phyloP scores from a whole-genome alignment of 2,888 invertebrate species.

The Venustoraphidia nigricollis region DNA sequence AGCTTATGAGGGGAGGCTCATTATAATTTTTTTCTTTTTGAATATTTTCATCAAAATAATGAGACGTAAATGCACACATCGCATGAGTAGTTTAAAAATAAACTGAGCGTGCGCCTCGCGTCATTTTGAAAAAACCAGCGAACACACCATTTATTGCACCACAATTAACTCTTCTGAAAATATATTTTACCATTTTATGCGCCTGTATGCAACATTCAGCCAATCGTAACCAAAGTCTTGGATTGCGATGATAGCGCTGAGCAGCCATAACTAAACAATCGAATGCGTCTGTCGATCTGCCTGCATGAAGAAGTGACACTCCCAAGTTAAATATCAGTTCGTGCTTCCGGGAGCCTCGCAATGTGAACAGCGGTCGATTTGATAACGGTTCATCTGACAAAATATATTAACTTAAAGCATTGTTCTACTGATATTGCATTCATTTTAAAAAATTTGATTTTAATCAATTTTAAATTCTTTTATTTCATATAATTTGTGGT shows the following conservation, averaged over 20 bases:
- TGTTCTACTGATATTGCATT: constrained; percentile 10
- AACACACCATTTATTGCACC: constrained; percentile 1
- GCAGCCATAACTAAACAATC: constrained; percentile 79
- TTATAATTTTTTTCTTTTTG: no score
- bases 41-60: no score
- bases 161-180: background rate
- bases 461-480: background rate
- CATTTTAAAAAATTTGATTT: constrained; percentile 17
- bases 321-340: constrained; percentile 70
- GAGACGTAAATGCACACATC: no score
- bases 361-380: constrained; percentile 39
- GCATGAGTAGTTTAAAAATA: no score
- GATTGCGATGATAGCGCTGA: constrained; percentile 73
- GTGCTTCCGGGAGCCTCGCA: constrained; percentile 43
- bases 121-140: background rate
- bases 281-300: constrained; percentile 72
- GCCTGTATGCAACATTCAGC: constrained; percentile 79
- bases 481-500: background rate
- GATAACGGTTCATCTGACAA: constrained; percentile 5
- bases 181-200: constrained; percentile 30
- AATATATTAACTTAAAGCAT: no score
- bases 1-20: no score
- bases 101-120: no score
- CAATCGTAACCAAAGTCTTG: constrained; percentile 79
- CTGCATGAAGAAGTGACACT: constrained; percentile 65